A percentile compares a stretch with the other conserved stretches of the same genome.
phyloP scores from a whole-genome alignment of 2,113 vertebrate species.

The Alethe castanea region DNA sequence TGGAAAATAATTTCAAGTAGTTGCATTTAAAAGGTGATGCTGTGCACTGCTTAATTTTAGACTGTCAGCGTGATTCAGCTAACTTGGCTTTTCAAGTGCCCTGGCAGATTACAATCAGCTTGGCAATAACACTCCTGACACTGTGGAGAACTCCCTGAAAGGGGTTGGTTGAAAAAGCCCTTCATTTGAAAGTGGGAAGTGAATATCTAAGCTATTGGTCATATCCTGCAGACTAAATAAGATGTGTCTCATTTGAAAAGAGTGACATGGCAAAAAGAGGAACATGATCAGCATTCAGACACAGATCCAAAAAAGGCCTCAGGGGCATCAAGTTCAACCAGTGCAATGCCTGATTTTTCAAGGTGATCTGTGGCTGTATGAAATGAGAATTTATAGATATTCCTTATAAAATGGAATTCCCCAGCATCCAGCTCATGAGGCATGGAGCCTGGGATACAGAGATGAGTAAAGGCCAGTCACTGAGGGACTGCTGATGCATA shows the following conservation, averaged over 20 bases:
- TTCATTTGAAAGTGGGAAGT: neutral
- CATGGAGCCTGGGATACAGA: neutral
- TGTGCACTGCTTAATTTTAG: conserved; percentile 26
- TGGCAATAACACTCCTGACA: neutral
- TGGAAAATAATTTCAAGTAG: conserved; percentile 16
- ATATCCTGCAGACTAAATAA: neutral
- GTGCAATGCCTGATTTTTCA: neutral
- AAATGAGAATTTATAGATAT: too few relatives aligned
- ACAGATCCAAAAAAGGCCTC: neutral
- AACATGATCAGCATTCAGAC: neutral
- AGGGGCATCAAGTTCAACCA: neutral
- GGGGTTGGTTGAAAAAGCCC: neutral
- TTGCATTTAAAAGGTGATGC: neutral
- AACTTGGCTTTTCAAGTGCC: neutral
- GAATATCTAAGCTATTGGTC: neutral
- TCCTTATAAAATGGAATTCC: neutral
- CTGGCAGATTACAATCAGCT: neutral
- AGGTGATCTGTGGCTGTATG: too few relatives aligned
- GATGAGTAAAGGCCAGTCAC: neutral
- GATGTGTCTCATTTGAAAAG: neutral
- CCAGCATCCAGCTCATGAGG: neutral
- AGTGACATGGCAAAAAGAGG: neutral
- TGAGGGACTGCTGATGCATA: neutral
- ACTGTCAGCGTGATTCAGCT: conserved; percentile 28
- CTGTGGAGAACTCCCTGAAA: neutral